phyloP scores from a whole-genome alignment of 2,888 invertebrate species.

The Nasonovia ribisnigri region DNA sequence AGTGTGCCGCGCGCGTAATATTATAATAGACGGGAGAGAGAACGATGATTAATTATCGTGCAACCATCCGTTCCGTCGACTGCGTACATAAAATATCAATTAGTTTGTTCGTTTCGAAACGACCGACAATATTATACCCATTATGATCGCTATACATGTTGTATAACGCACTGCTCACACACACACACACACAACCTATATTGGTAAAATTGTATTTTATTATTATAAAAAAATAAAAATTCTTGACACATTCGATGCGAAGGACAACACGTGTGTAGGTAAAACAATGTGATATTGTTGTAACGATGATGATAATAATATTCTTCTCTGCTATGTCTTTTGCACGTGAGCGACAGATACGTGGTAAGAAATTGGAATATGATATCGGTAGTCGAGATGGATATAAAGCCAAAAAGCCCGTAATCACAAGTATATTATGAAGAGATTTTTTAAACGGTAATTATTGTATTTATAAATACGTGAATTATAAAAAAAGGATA shows the following conservation, averaged over 20 bases:
- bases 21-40: not conserved
- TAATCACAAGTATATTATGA: not conserved
- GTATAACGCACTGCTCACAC: not conserved
- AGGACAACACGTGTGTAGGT: not conserved
- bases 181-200: not conserved
- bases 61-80: slow-evolving; percentile 30
- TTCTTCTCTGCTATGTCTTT: not conserved
- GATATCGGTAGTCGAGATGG: not conserved
- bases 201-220: not conserved
- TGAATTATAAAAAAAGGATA: not conserved
- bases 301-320: not conserved
- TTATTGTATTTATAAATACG: not conserved
- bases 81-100: slow-evolving; percentile 50
- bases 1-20: not conserved
- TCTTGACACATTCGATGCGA: not conserved
- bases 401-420: not conserved
- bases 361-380: not conserved
- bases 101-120: slow-evolving; percentile 26
- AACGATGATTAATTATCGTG: slow-evolving; percentile 57
- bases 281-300: not conserved
- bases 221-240: not conserved
- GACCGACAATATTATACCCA: slow-evolving; percentile 2
- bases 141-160: not conserved
- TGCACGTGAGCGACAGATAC: not conserved
- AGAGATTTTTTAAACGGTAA: not conserved